Evolutionary conservation across 2,888 invertebrate genomes (phyloP), one percentile per base, ranked within the genome.

Genomic region (Xylophagus ater): DNA sequence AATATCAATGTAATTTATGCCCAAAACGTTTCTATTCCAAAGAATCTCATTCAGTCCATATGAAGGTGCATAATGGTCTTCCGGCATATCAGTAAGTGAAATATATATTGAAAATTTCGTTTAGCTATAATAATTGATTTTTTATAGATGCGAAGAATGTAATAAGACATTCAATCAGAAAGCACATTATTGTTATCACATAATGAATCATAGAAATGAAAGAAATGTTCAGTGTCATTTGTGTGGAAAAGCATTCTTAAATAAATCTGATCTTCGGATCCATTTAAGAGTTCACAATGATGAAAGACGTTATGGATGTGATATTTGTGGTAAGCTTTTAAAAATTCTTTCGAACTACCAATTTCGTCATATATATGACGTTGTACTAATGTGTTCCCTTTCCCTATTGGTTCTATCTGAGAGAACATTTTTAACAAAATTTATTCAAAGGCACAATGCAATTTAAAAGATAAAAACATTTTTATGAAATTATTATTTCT

Each of bases 201-300:
- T 37, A 51, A 47, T 52, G 6, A 42, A 44, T 9, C 56, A 57
- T 36, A 50, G 50, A 28, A 55, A 56, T 39, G 48, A 53, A 19
- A 49, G 56, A n/a, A 53, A 55, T 34, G 50, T 49, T 29, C 49
- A 50, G 28, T 57, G 57, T 35, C 45, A 51, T 4, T 25, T 51
- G 4, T 57, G 57, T 34, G 45, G 41, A 2, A 57, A 57, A 32
- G 45, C 47, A 4, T 57, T 54, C 15, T 28, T 54, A 4, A 43
- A 50, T 18, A 56, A 52, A 19, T 40, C 52, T 17, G 56, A 56
- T 45, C 40, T 57, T 7, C 49, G 47, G 20, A 47, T 52, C 19
- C 57, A 57, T 33, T 45, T 44, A 23, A 47, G 56, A 4, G 37
- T 41, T 3, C 57, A 57, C 34, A 37, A 21, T 3, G 53, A 52